Conservation (phyloP, 2,797 vertebrate genomes). For the Acropternis orthonyx region DNA sequence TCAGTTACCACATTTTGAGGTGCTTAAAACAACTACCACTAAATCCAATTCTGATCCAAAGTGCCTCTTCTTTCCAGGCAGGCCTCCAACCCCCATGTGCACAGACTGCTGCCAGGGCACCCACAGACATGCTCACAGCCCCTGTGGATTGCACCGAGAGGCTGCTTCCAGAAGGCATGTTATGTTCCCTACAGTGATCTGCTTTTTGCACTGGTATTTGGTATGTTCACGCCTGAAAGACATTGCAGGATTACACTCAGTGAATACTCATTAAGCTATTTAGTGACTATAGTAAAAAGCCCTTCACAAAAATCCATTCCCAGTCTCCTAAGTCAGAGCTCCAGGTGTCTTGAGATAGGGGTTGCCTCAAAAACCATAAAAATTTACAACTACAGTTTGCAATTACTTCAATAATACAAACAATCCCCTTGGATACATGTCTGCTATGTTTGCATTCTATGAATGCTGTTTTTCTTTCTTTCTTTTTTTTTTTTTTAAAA, state of each 20-base stretch:
- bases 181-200: not conserved
- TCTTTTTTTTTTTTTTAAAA: not conserved
- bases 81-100: not conserved
- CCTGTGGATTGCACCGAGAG: not conserved
- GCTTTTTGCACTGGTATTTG: not conserved
- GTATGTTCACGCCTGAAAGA: not conserved
- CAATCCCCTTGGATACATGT: not conserved
- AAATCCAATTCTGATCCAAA: not conserved
- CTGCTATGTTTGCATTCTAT: not conserved
- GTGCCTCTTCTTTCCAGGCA: not conserved
- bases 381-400: not conserved
- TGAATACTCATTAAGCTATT: not conserved
- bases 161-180: not conserved
- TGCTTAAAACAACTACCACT: not conserved
- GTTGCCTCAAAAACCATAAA: not conserved
- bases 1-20: not conserved
- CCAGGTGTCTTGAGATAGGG: not conserved
- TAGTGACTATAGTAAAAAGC: not conserved
- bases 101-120: not conserved
- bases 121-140: not conserved
- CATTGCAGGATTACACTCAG: not conserved
- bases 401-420: not conserved
- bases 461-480: not conserved
- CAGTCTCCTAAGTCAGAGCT: not conserved
- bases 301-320: not conserved